Evolutionary conservation across 2,888 invertebrate species (phyloP).

Genomic region (Drosophila birchii): DNA sequence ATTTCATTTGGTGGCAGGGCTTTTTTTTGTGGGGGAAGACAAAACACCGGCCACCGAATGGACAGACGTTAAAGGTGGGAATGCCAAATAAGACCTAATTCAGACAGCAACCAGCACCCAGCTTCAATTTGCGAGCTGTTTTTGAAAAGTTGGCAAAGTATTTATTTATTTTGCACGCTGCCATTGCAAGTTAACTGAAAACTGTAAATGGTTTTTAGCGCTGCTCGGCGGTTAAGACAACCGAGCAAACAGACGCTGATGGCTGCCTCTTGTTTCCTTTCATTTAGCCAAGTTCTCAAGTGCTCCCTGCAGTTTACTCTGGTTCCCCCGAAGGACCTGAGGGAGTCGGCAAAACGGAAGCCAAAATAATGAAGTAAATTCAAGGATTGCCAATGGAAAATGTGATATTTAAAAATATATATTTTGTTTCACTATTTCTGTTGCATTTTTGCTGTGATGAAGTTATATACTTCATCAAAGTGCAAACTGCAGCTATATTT

Average conservation of each 20-base stretch:
- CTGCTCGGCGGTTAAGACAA: constrained; percentile 46
- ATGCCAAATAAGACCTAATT: constrained; percentile 60
- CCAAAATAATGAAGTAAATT: constrained; percentile 12
- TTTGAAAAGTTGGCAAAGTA: constrained; percentile 44
- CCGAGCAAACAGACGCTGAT: constrained; percentile 45
- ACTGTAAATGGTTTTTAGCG: constrained; percentile 55
- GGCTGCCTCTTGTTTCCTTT: constrained; percentile 47
- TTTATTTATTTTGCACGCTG: constrained; percentile 66
- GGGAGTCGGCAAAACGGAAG: constrained; percentile 9
- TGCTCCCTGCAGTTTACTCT: constrained; percentile 32
- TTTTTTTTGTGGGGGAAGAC: constrained; percentile 31
- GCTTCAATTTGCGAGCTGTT: constrained; percentile 60
- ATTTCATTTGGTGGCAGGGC: constrained; percentile 71
- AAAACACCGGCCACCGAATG: constrained; percentile 18
- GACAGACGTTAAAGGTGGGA: constrained; percentile 35
- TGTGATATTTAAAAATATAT: neutral
- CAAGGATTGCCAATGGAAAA: constrained; percentile 5
- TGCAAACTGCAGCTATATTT: neutral
- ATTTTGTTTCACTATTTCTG: neutral
- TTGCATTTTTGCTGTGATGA: neutral
- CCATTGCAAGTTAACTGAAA: constrained; percentile 56
- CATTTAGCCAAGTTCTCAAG: constrained; percentile 61
- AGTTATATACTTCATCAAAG: constrained; percentile 1
- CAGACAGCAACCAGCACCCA: constrained; percentile 38
- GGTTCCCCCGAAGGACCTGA: neutral